Base-by-base conservation (phyloP, 2,888 invertebrate genomes). In the Protonemura montana region DNA sequence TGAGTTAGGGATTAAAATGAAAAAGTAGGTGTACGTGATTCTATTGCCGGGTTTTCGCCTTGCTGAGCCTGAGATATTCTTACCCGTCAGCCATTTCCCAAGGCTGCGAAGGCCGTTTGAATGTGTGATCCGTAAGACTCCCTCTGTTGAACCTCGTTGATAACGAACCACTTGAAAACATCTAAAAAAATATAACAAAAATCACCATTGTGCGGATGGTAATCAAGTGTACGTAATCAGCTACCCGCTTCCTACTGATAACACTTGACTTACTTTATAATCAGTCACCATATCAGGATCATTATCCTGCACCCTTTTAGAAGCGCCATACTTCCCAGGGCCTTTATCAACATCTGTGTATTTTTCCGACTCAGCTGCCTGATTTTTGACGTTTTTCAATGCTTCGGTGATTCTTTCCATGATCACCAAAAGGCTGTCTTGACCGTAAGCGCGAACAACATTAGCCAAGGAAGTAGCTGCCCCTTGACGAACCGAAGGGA, bases 61-160 rank as follows among this genome's bases (percentile, higher is more conserved):
- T 35, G 35, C 35, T n/a, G n/a, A n/a, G 35, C 10, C 10, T 3
- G 35, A 3, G 35, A 10, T 35, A 6, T 35, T 3, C 35, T 89
- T 90, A 93, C 92, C 93, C 93, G 90, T 93, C 93, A 76, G 92
- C 92, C 76, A 91, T 88, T 88, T 93, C 93, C 93, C 93, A 93
- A 0, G 93, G 93, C 88, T 93, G 92, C 29, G 93, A 89, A 0
- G 92, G 91, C 87, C 92, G 91, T 28, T 91, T 89, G 89, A 92
- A 92, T 86, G 90, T 90, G 87, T 91, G 91, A 88, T 92, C 92
- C 89, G 91, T 90, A 87, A 92, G 87, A 90, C 90, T 88, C 21
- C 90, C 92, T 76, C 92, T 89, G 21, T 91, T 91, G 92, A 93
- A 92, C 89, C 92, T 93, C 25, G 93, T 93, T 21, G 93, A 92